Percentiles rank a stretch among this genome's conserved stretches.
These are phyloP conservation scores for Archivesica marissinica DNA, from an alignment of 1,140 invertebrate genomes.

Conservation along the genomic window DNA sequence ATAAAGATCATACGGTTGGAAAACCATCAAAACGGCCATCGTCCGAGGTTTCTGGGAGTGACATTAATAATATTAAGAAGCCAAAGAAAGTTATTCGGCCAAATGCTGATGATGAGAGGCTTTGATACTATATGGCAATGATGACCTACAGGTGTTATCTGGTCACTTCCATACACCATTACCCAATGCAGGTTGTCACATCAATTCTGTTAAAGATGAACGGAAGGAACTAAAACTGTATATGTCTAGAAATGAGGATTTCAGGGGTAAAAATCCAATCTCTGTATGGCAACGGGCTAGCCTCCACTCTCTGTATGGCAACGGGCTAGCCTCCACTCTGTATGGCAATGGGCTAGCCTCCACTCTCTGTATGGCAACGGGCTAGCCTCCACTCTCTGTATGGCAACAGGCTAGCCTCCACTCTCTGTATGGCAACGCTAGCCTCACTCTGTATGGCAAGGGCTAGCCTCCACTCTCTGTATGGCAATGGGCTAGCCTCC, in stretches of 20 bases:
- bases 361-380: conserved; percentile 34
- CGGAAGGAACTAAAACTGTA: conserved; percentile 50
- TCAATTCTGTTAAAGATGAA: conserved; percentile 20
- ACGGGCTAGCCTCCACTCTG: conserved; percentile 9
- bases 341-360: not conserved
- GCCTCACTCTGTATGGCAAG: too few relatives aligned
- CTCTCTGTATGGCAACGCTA: conserved; percentile 32
- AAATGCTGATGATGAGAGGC: too few relatives aligned
- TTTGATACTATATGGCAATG: not conserved
- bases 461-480: conserved; percentile 20
- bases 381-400: conserved; percentile 37
- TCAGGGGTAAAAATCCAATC: too few relatives aligned
- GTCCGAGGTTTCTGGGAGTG: too few relatives aligned
- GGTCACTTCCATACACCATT: conserved; percentile 15
- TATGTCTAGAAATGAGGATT: conserved; percentile 42
- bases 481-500: conserved; percentile 35
- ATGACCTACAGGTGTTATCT: not conserved
- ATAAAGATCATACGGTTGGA: too few relatives aligned
- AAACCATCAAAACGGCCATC: too few relatives aligned
- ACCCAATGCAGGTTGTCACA: conserved; percentile 27
- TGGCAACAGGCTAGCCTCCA: conserved; percentile 42
- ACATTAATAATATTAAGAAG: too few relatives aligned
- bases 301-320: conserved; percentile 48
- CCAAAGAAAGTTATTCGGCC: too few relatives aligned
- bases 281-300: too few relatives aligned